Conservation (phyloP, 2,113 vertebrate species). For the Geococcyx californianus region DNA sequence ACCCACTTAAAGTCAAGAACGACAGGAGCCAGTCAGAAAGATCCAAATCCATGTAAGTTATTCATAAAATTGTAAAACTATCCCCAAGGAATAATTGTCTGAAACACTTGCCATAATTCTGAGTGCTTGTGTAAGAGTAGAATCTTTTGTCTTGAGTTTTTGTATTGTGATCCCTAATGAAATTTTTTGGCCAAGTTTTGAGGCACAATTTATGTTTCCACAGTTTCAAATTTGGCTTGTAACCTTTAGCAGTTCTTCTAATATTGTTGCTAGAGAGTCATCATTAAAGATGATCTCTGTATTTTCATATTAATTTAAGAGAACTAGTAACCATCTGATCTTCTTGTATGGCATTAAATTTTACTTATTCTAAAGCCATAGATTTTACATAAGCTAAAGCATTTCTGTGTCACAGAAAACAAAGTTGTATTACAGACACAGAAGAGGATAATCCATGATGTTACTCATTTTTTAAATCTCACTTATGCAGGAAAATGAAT, state of each 20-base stretch:
- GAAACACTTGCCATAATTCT: neutral
- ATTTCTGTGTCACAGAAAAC: neutral
- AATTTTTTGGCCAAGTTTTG: neutral
- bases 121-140: neutral
- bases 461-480: neutral
- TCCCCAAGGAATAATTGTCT: neutral
- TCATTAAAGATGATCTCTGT: neutral
- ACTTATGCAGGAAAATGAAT: neutral
- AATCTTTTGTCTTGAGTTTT: neutral
- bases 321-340: neutral
- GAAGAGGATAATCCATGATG: neutral
- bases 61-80: neutral
- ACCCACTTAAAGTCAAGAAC: neutral
- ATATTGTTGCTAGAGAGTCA: neutral
- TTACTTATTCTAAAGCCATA: neutral
- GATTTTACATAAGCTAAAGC: neutral
- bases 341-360: neutral
- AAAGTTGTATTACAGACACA: neutral
- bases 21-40: neutral
- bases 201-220: neutral
- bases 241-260: neutral
- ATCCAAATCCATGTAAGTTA: neutral
- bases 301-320: neutral
- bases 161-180: fast-evolving
- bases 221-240: neutral